Evolutionary conservation across 2,888 invertebrate genomes (phyloP).

Genomic region (Eupithecia abbreviata): DNA sequence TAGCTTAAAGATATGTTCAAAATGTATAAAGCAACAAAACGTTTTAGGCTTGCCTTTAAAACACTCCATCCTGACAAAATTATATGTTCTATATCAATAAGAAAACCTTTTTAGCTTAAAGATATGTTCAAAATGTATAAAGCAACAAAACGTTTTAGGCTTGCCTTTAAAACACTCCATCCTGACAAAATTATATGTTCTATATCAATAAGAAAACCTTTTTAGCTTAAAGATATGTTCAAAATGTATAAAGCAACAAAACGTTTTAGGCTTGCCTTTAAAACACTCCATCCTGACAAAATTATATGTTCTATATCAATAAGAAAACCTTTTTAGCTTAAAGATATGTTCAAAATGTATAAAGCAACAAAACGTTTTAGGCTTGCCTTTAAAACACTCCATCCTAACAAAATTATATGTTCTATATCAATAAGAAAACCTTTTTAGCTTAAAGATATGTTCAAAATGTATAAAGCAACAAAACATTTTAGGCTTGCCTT

Average conservation of each 20-base stretch:
- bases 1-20: not conserved
- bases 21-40: conserved; percentile 30
- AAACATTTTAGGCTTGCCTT: conserved; percentile 34
- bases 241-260: conserved; percentile 28
- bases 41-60: conserved; percentile 22
- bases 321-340: not conserved
- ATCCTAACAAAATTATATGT: no score
- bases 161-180: conserved; percentile 1
- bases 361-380: conserved; percentile 29
- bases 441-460: not conserved
- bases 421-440: not conserved
- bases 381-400: conserved; percentile 11
- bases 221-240: not conserved
- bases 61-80: no score
- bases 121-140: conserved; percentile 13
- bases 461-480: conserved; percentile 23
- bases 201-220: not conserved
- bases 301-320: not conserved
- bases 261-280: conserved; percentile 26
- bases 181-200: no score
- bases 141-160: conserved; percentile 31
- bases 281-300: no score
- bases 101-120: not conserved
- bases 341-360: conserved; percentile 13
- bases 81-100: not conserved